Evolutionary conservation across 2,113 vertebrate species (phyloP).

Genomic region (Callocephalon fimbriatum): DNA sequence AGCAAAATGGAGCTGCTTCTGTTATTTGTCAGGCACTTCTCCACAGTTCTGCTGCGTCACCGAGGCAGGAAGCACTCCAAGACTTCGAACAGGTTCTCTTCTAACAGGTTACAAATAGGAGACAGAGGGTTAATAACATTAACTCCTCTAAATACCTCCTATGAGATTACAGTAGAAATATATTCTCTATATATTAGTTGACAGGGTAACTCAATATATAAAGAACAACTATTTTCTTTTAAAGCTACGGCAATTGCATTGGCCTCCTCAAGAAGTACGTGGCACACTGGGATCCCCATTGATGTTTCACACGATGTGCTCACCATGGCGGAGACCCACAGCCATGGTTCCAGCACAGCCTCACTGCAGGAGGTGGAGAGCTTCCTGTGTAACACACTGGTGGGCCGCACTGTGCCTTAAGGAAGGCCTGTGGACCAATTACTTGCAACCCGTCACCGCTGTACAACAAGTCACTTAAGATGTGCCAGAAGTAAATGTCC

Average conservation of each 20-base stretch:
- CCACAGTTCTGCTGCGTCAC: not conserved
- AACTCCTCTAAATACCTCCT: not conserved
- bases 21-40: not conserved
- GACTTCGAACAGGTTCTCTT: not conserved
- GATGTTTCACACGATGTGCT: not conserved
- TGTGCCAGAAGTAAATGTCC: not conserved
- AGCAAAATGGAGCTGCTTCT: not conserved
- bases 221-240: not conserved
- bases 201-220: not conserved
- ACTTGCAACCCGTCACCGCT: not conserved
- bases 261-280: not conserved
- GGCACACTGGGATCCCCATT: not conserved
- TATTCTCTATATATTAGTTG: not conserved
- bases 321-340: not conserved
- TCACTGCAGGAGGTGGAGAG: not conserved
- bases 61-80: not conserved
- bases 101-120: not conserved
- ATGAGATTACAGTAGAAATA: not conserved
- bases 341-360: not conserved
- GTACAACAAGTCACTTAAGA: not conserved
- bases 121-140: not conserved
- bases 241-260: not conserved
- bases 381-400: fast-evolving
- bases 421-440: not conserved
- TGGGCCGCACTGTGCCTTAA: not conserved